Evolutionary conservation across 2,797 vertebrate species (phyloP).

Genomic region (Coilia nasus): DNA sequence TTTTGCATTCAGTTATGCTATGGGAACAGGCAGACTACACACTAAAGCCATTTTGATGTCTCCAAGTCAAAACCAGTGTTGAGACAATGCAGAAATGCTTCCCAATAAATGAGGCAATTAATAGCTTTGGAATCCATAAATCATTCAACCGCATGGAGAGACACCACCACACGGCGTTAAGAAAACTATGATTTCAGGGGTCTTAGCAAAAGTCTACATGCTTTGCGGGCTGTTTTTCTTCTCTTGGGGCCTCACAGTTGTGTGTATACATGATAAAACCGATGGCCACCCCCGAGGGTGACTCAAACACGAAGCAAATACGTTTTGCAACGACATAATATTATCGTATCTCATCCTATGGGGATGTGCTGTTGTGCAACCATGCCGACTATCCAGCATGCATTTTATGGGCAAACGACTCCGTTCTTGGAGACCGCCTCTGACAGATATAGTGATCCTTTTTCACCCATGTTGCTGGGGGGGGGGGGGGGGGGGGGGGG

Average conservation of each 20-base stretch:
- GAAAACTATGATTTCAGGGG: slow-evolving; percentile 40
- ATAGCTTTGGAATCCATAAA: slow-evolving; percentile 38
- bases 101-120: slow-evolving; percentile 51
- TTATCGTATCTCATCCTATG: slow-evolving; percentile 16
- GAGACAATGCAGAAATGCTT: slow-evolving; percentile 31
- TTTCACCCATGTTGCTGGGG: neutral
- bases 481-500: no score
- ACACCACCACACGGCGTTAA: neutral
- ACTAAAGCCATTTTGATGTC: slow-evolving; percentile 39
- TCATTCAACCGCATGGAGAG: slow-evolving; percentile 25
- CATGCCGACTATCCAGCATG: neutral
- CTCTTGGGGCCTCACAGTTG: slow-evolving; percentile 28
- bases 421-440: neutral
- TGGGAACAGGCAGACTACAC: slow-evolving; percentile 4
- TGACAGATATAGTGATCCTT: slow-evolving; percentile 15
- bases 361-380: neutral
- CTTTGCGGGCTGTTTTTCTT: slow-evolving; percentile 38
- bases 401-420: neutral
- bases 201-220: slow-evolving; percentile 35
- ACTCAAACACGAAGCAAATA: neutral
- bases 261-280: neutral
- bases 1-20: neutral
- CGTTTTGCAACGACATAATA: slow-evolving; percentile 9
- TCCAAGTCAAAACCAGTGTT: slow-evolving; percentile 37
- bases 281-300: neutral